A percentile compares a stretch with the other conserved stretches of the same genome.
Conservation (phyloP, 1,140 invertebrate genomes). For the Solen grandis region DNA sequence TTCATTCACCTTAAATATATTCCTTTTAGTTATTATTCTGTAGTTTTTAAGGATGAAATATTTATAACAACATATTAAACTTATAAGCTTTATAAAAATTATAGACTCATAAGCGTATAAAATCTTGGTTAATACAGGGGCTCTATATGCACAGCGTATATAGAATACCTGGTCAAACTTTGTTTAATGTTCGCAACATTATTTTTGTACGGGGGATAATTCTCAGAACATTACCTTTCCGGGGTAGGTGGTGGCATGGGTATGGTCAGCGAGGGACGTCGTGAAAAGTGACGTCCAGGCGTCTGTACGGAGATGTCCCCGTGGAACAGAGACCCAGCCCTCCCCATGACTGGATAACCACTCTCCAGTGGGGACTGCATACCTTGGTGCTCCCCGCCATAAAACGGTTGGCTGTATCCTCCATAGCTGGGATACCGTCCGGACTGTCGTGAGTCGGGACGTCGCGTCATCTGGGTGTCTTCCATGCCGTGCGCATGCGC, state of each 20-base stretch:
- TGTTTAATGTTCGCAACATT: too few relatives aligned
- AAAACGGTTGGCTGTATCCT: conserved; percentile 65
- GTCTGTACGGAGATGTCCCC: conserved; percentile 58
- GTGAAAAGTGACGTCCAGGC: conserved; percentile 63
- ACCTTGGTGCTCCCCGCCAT: conserved; percentile 59
- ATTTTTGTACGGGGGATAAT: too few relatives aligned
- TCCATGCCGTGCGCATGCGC: not conserved
- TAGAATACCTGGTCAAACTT: too few relatives aligned
- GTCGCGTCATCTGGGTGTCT: conserved; percentile 26
- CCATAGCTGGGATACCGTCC: conserved; percentile 53
- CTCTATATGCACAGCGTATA: too few relatives aligned
- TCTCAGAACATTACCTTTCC: conserved; percentile 72
- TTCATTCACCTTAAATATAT: too few relatives aligned
- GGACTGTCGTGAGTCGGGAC: conserved; percentile 21
- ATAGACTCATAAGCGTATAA: too few relatives aligned
- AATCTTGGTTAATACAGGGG: too few relatives aligned
- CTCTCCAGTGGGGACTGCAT: conserved; percentile 52
- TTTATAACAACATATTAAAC: too few relatives aligned
- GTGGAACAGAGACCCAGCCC: conserved; percentile 29
- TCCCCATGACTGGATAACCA: conserved; percentile 44
- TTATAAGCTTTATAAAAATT: too few relatives aligned
- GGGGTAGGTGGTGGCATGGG: conserved; percentile 68
- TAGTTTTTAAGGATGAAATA: too few relatives aligned
- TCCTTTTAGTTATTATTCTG: too few relatives aligned
- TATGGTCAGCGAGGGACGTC: conserved; percentile 74